Evolutionary conservation across 2,888 invertebrate genomes (phyloP).

Genomic region (Philereme vetulata): DNA sequence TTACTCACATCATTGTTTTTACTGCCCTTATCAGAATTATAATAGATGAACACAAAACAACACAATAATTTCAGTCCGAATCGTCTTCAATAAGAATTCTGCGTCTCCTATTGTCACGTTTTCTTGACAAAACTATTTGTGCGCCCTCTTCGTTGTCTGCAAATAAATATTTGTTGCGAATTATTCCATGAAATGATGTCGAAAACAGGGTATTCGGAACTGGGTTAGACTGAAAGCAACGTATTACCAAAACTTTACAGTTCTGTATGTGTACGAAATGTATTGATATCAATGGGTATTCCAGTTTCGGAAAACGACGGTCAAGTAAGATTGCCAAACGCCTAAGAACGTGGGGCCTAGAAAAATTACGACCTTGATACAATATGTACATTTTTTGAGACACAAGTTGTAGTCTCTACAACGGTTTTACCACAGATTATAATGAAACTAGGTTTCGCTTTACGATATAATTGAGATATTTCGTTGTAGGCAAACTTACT

Average conservation of each 20-base stretch:
- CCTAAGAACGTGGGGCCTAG: too few species aligned
- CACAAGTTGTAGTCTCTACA: too few species aligned
- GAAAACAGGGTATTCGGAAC: constrained; percentile 21
- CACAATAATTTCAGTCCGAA: constrained; percentile 58
- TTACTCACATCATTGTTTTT: constrained; percentile 26
- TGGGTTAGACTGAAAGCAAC: neutral
- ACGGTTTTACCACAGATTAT: too few species aligned
- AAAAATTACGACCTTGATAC: too few species aligned
- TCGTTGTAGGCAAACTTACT: too few species aligned
- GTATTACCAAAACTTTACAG: neutral
- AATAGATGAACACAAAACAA: constrained; percentile 25
- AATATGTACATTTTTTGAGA: too few species aligned
- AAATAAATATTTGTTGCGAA: constrained; percentile 39
- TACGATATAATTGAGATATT: too few species aligned
- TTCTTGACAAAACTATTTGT: constrained; percentile 55
- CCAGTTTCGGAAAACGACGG: too few species aligned
- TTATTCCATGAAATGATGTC: constrained; percentile 34
- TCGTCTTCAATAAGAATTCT: constrained; percentile 71
- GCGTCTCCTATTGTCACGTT: constrained; percentile 61
- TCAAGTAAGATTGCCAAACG: too few species aligned
- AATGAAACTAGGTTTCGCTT: too few species aligned
- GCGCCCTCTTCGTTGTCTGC: constrained; percentile 66
- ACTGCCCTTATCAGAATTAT: constrained; percentile 10
- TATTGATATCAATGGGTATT: too few species aligned
- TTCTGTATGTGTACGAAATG: too few species aligned